Percentiles rank a stretch among this genome's conserved stretches.
Evolutionary conservation across 2,113 vertebrate genomes (phyloP).

Genomic region (Amblyornis subalaris): DNA sequence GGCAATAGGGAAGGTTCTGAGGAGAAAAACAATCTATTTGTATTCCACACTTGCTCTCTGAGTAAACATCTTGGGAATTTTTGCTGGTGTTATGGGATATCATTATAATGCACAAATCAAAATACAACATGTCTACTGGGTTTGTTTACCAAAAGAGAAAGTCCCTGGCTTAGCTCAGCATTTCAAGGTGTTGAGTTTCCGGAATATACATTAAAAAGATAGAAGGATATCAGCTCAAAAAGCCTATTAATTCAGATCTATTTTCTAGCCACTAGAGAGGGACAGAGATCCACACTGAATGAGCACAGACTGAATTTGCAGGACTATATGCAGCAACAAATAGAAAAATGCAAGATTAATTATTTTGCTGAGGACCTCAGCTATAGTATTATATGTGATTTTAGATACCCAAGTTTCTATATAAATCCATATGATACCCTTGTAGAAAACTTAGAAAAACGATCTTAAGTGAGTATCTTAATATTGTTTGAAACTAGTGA

Average conservation of each 20-base stretch:
- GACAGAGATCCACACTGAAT: conserved; percentile 25
- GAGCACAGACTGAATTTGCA: background rate
- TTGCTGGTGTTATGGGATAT: background rate
- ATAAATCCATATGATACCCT: background rate
- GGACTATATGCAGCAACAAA: background rate
- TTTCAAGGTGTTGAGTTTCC: background rate
- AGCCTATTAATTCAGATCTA: background rate
- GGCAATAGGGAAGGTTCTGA: background rate
- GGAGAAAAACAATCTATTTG: background rate
- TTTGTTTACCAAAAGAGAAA: background rate
- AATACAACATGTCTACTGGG: background rate
- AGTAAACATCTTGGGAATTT: background rate
- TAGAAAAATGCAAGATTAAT: background rate
- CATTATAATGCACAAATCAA: background rate
- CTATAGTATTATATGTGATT: background rate
- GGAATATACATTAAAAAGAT: background rate
- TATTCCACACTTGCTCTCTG: background rate
- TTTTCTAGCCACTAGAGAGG: conserved; percentile 53
- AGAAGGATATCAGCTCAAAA: background rate
- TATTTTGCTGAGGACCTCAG: background rate
- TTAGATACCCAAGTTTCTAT: background rate
- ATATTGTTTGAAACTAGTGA: background rate
- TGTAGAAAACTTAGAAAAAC: background rate
- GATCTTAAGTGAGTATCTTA: background rate
- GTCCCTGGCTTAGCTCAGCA: background rate